Evolutionary conservation across 1,140 invertebrate species (phyloP).

Genomic region (Thereuonema tuberculata): DNA sequence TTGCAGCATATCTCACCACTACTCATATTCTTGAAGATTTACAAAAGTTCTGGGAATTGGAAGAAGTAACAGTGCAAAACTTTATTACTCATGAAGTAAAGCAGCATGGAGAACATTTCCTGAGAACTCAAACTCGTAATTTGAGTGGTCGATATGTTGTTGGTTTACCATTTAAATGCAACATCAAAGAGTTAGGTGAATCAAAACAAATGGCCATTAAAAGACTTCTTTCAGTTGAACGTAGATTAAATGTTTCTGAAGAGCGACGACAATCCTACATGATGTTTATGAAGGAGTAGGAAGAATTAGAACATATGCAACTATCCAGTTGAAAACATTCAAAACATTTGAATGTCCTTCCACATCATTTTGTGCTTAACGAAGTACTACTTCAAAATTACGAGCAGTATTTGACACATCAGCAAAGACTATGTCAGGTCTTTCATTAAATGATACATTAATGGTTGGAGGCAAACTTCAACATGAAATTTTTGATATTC

Average conservation of each 20-base stretch:
- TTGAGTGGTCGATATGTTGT: background rate
- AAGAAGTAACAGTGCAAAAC: too few relatives aligned
- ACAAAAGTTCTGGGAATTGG: too few relatives aligned
- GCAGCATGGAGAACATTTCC: too few relatives aligned
- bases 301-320: constrained; percentile 5
- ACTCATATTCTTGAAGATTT: too few relatives aligned
- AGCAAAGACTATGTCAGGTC: constrained; percentile 17
- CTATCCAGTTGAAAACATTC: background rate
- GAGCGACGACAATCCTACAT: background rate
- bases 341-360: constrained; percentile 27
- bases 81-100: too few relatives aligned
- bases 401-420: constrained; percentile 31
- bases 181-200: background rate
- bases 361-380: constrained; percentile 31
- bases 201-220: background rate
- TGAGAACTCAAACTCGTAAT: background rate
- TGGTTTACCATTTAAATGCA: background rate
- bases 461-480: constrained; percentile 17
- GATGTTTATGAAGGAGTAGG: background rate
- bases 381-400: constrained; percentile 24
- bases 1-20: too few relatives aligned
- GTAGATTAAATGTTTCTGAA: background rate
- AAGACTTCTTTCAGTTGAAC: background rate
- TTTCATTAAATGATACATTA: constrained; percentile 28
- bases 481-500: constrained; percentile 19